Evolutionary conservation across 2,797 vertebrate species (phyloP).

Genomic region (Hoplostethus mediterraneus): DNA sequence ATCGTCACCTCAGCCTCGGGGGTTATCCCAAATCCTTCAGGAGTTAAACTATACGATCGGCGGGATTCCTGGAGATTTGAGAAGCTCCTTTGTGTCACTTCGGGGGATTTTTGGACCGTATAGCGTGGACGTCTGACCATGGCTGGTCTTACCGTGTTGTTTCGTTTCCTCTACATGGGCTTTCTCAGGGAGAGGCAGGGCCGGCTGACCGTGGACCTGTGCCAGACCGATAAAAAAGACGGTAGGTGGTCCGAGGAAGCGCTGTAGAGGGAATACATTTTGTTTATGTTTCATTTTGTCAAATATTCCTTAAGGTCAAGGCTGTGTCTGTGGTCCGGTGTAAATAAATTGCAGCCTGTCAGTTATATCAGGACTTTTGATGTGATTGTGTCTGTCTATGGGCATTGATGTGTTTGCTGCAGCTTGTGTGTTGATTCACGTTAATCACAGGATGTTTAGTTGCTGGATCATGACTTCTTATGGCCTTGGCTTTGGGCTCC

Average conservation of each 20-base stretch:
- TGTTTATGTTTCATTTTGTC: background rate
- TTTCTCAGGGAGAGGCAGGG: constrained; percentile 69
- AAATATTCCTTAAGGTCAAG: background rate
- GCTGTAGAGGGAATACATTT: background rate
- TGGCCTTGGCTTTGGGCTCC: constrained; percentile 31
- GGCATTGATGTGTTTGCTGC: background rate
- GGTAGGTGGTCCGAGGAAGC: constrained; percentile 55
- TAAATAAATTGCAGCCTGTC: no score
- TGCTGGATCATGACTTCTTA: constrained; percentile 27
- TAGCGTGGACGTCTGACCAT: constrained; percentile 50
- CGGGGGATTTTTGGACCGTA: background rate
- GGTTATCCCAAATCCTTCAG: constrained; percentile 3
- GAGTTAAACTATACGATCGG: background rate
- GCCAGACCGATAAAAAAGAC: constrained; percentile 19
- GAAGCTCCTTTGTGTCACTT: background rate
- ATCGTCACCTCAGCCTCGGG: background rate
- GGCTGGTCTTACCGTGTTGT: constrained; percentile 65
- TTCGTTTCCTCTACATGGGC: constrained; percentile 67
- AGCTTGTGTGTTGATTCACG: background rate
- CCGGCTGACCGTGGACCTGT: constrained; percentile 47
- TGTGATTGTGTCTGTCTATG: background rate
- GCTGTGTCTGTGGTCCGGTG: background rate
- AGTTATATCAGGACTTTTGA: no score
- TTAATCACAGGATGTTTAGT: constrained; percentile 23
- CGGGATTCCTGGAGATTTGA: background rate